A percentile compares a stretch with the other conserved stretches of the same genome.
Evolutionary conservation across 2,797 vertebrate genomes (phyloP).

Genomic region (Cygnus olor): DNA sequence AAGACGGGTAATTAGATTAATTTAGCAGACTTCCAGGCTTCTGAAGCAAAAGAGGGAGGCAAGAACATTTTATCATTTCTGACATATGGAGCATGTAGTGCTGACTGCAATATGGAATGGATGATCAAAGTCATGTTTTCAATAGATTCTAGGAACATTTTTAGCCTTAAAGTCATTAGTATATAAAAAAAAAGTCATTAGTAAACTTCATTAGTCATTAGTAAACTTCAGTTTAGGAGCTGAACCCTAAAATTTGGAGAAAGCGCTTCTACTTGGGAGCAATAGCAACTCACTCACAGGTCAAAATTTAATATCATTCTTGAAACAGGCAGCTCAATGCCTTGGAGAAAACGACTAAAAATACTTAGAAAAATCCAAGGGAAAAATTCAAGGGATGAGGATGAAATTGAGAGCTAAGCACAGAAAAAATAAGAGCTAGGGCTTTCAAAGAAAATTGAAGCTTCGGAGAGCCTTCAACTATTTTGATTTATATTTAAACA

Average conservation of each 20-base stretch:
- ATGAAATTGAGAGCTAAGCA: constrained; percentile 72
- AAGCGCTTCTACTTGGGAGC: too few species aligned
- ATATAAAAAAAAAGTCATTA: constrained; percentile 23
- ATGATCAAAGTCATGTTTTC: constrained; percentile 62
- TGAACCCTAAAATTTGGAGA: too few species aligned
- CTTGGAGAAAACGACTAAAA: constrained; percentile 64
- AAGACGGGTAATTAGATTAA: constrained; percentile 72
- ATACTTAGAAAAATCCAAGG: constrained; percentile 70
- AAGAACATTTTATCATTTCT: constrained; percentile 45
- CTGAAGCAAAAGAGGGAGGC: constrained; percentile 40
- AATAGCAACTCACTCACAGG: background rate
- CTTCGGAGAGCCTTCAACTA: constrained; percentile 77
- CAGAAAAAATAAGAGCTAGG: constrained; percentile 68
- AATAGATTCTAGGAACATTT: constrained; percentile 47
- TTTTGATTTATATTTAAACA: constrained; percentile 84
- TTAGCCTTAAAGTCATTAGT: constrained; percentile 53
- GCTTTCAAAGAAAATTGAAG: constrained; percentile 79
- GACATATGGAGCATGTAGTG: constrained; percentile 45
- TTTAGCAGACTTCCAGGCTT: constrained; percentile 63
- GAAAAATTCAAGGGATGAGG: constrained; percentile 59
- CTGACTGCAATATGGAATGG: constrained; percentile 40
- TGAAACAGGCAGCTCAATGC: constrained; percentile 44
- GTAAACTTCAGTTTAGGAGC: too few species aligned
- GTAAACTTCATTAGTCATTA: constrained; percentile 20
- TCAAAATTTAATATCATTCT: constrained; percentile 59